These are phyloP conservation scores for Ophiodon elongatus DNA, from an alignment of 2,113 vertebrate genomes.

Conservation along the genomic window DNA sequence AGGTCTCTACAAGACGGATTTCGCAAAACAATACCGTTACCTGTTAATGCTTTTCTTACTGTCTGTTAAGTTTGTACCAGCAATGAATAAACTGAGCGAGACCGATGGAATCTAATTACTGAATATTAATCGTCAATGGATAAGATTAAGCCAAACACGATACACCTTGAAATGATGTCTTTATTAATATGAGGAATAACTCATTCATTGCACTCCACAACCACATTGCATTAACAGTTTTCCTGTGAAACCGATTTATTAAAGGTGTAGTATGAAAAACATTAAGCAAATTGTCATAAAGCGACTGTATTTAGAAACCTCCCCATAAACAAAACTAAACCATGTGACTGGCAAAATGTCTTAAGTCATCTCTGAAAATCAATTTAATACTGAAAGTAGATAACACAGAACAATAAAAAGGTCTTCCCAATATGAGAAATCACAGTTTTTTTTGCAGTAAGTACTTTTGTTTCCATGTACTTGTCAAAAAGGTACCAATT, in stretches of 20 bases:
- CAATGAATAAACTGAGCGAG: neutral
- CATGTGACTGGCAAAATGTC: conserved; percentile 72
- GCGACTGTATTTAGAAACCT: conserved; percentile 76
- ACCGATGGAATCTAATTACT: neutral
- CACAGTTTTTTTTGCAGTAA: conserved; percentile 78
- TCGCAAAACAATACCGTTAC: neutral
- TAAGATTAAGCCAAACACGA: conserved; percentile 33
- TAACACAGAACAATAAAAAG: conserved; percentile 79
- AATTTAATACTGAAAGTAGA: conserved; percentile 86
- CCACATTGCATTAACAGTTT: conserved; percentile 68
- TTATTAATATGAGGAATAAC: conserved; percentile 76
- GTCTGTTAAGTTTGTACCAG: neutral
- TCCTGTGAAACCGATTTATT: conserved; percentile 76
- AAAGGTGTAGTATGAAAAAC: conserved; percentile 84
- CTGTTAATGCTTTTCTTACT: neutral
- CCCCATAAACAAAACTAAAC: conserved; percentile 70
- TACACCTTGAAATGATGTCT: conserved; percentile 63
- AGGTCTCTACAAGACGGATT: neutral
- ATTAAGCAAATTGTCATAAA: conserved; percentile 78
- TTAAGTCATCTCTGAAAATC: conserved; percentile 74
- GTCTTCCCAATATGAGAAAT: conserved; percentile 91
- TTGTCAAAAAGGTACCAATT: conserved; percentile 85
- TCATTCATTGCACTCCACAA: conserved; percentile 75
- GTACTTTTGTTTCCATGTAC: conserved; percentile 82
- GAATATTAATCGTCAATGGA: neutral